Percentiles rank a stretch among this genome's conserved stretches.
phyloP scores from a whole-genome alignment of 1,140 invertebrate species.

The Danaus melanippus region DNA sequence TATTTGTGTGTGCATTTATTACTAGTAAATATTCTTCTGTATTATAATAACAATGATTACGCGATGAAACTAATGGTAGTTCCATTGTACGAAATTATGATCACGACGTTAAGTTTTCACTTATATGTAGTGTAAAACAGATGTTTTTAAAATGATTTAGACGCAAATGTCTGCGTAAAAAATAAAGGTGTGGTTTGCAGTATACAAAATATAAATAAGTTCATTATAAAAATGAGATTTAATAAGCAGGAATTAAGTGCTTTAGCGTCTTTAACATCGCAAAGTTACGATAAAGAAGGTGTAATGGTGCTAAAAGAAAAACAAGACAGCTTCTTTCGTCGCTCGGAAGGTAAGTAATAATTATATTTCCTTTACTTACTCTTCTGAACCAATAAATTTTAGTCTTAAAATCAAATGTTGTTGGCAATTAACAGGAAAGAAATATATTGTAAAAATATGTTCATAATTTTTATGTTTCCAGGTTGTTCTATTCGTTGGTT shows the following conservation, averaged over 20 bases:
- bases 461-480: conserved; percentile 38
- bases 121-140: too few relatives aligned
- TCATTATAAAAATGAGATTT: conserved; percentile 82
- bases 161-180: conserved; percentile 7
- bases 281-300: conserved; percentile 94
- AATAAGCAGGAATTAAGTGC: conserved; percentile 91
- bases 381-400: neutral
- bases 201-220: conserved; percentile 23
- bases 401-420: conserved; percentile 31
- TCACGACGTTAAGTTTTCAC: too few relatives aligned
- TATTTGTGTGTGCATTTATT: too few relatives aligned
- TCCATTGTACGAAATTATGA: too few relatives aligned
- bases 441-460: too few relatives aligned
- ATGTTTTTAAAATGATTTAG: conserved; percentile 6
- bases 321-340: conserved; percentile 92
- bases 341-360: conserved; percentile 85
- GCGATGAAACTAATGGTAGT: too few relatives aligned
- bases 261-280: conserved; percentile 86
- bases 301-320: conserved; percentile 87
- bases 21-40: too few relatives aligned
- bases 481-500: conserved; percentile 91
- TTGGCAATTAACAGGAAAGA: too few relatives aligned
- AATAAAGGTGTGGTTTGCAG: conserved; percentile 24
- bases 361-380: conserved; percentile 7
- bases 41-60: too few relatives aligned